Evolutionary conservation across 2,888 invertebrate genomes (phyloP).

Genomic region (Azorinus chamasolen): DNA sequence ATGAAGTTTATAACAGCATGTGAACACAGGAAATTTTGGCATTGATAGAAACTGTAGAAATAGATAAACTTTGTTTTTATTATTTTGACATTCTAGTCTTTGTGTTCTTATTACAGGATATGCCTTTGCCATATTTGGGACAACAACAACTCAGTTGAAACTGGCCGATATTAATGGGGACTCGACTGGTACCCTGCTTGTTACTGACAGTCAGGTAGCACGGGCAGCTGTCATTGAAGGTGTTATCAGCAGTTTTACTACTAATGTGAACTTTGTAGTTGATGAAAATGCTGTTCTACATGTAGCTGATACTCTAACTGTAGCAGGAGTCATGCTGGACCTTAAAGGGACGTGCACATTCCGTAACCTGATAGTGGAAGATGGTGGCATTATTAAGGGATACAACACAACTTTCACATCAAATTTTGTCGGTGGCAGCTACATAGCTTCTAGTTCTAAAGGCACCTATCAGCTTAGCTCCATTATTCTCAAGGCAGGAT

Average conservation of each 20-base stretch:
- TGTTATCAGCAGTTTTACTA: slow-evolving; percentile 54
- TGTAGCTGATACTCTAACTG: slow-evolving; percentile 71
- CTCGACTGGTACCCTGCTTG: slow-evolving; percentile 70
- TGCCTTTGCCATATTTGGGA: slow-evolving; percentile 66
- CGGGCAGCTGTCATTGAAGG: slow-evolving; percentile 74
- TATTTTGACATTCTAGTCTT: neutral
- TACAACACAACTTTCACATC: slow-evolving; percentile 70
- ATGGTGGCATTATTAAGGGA: slow-evolving; percentile 64
- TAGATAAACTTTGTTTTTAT: too few species aligned
- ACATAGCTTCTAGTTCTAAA: slow-evolving; percentile 55
- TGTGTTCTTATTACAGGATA: slow-evolving; percentile 61
- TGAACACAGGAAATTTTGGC: too few species aligned
- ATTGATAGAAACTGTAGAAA: too few species aligned
- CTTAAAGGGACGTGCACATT: slow-evolving; percentile 74
- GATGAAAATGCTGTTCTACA: slow-evolving; percentile 68
- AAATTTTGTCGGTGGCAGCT: slow-evolving; percentile 65
- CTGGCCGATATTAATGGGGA: slow-evolving; percentile 70
- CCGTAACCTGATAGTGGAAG: slow-evolving; percentile 73
- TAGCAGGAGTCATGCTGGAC: slow-evolving; percentile 68
- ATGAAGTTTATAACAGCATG: too few species aligned
- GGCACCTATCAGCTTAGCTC: slow-evolving; percentile 68
- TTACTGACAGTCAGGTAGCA: slow-evolving; percentile 65
- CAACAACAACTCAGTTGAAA: slow-evolving; percentile 46
- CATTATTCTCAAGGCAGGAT: slow-evolving; percentile 69
- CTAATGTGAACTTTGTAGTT: slow-evolving; percentile 70